Evolutionary conservation across 2,113 vertebrate genomes (phyloP).

Genomic region (Oostethus manadensis): DNA sequence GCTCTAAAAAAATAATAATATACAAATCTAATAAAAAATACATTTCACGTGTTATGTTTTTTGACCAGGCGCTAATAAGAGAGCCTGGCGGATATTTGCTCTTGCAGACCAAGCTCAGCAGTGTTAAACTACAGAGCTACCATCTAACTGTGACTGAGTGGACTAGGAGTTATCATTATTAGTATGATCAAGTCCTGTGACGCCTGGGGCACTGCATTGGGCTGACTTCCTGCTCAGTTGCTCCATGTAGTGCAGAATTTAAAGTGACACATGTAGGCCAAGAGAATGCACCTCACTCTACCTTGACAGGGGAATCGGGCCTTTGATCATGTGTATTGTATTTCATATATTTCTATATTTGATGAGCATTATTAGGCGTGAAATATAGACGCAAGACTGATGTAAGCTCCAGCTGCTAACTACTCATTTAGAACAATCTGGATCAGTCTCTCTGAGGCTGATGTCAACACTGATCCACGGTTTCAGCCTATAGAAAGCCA

Average conservation of each 20-base stretch:
- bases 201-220: slow-evolving; percentile 8
- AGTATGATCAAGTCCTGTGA: slow-evolving; percentile 11
- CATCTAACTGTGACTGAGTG: no score
- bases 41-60: no score
- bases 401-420: slow-evolving; percentile 47
- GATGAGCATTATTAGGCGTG: slow-evolving; percentile 62
- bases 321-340: slow-evolving; percentile 56
- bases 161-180: neutral
- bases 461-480: slow-evolving; percentile 20
- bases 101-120: no score
- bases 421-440: slow-evolving; percentile 58
- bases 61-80: no score
- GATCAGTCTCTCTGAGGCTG: slow-evolving; percentile 24
- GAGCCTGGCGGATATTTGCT: no score
- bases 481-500: neutral
- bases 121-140: no score
- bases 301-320: slow-evolving; percentile 39
- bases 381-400: slow-evolving; percentile 63
- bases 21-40: no score
- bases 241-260: slow-evolving; percentile 28
- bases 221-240: slow-evolving; percentile 25
- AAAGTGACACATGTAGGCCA: slow-evolving; percentile 60
- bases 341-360: slow-evolving; percentile 48
- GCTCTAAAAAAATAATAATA: no score
- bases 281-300: slow-evolving; percentile 31